Conservation (phyloP, 1,140 invertebrate genomes). For the Bombus balteatus region DNA sequence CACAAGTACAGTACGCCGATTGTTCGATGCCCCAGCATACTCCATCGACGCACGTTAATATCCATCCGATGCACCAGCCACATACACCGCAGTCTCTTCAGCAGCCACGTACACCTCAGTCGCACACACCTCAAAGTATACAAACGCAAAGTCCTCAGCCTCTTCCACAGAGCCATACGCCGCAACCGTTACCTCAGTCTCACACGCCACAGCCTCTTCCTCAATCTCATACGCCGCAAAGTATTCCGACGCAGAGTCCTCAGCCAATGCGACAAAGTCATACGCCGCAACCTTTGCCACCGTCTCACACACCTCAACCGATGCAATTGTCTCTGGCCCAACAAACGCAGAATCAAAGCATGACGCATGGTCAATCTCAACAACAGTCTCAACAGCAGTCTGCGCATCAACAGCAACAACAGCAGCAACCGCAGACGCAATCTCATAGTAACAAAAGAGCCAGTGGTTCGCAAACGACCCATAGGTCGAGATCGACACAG, state of each 20-base stretch:
- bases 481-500: constrained; percentile 77
- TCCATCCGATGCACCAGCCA: constrained; percentile 78
- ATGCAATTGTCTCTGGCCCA: constrained; percentile 73
- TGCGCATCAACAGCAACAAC: constrained; percentile 66
- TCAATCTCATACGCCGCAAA: constrained; percentile 69
- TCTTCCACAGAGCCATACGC: constrained; percentile 76
- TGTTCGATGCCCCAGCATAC: constrained; percentile 78
- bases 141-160: constrained; percentile 79
- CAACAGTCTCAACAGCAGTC: constrained; percentile 76
- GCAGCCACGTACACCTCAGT: constrained; percentile 77
- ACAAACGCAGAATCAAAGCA: constrained; percentile 74
- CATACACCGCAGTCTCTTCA: constrained; percentile 77
- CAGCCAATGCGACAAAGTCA: constrained; percentile 79
- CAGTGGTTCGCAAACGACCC: constrained; percentile 77
- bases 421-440: constrained; percentile 76
- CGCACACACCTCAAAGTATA: constrained; percentile 77
- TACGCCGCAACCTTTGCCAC: constrained; percentile 83
- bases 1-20: constrained; percentile 77
- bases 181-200: constrained; percentile 73
- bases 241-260: constrained; percentile 75
- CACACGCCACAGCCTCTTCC: constrained; percentile 69
- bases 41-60: constrained; percentile 71
- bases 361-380: constrained; percentile 79
- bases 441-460: constrained; percentile 79
- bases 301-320: constrained; percentile 79